These are phyloP conservation scores for Pyrrhura leucotis DNA, from an alignment of 2,797 vertebrate genomes.

Conservation along the genomic window DNA sequence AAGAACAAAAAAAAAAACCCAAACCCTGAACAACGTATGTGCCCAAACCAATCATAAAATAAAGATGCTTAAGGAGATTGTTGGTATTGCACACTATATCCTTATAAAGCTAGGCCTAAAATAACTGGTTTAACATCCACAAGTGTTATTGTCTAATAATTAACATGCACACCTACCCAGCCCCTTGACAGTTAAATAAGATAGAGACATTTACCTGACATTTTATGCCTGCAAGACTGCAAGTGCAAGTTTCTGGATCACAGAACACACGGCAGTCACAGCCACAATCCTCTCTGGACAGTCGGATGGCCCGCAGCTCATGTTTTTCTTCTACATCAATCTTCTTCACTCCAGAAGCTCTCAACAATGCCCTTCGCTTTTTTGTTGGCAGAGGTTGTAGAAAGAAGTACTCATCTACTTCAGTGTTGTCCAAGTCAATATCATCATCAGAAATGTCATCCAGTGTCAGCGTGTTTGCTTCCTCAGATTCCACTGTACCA, in stretches of 20 bases:
- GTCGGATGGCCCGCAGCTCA: conserved; percentile 91
- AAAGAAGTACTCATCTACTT: conserved; percentile 99
- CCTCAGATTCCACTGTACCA: conserved; percentile 93
- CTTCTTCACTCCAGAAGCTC: conserved; percentile 95
- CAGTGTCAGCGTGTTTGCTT: conserved; percentile 90
- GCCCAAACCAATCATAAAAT: not conserved
- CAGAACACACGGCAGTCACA: conserved; percentile 97
- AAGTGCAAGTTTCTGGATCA: conserved; percentile 96
- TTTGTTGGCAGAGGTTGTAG: conserved; percentile 97
- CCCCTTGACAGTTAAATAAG: not conserved
- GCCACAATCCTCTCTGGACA: conserved; percentile 97
- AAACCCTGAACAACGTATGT: not conserved
- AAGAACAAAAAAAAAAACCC: not conserved
- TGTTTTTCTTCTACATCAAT: conserved; percentile 98
- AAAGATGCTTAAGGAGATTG: not conserved
- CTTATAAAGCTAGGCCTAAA: not conserved
- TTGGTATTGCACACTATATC: not conserved
- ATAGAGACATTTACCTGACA: conserved; percentile 87
- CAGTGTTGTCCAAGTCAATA: conserved; percentile 97
- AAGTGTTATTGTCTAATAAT: not conserved
- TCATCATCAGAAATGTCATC: conserved; percentile 99
- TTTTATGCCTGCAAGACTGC: conserved; percentile 97
- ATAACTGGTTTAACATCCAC: not conserved
- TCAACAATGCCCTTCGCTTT: conserved; percentile 90
- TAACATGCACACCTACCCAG: not conserved